Conservation (phyloP, 2,113 vertebrate genomes). For the Mystacornis crossleyi region DNA sequence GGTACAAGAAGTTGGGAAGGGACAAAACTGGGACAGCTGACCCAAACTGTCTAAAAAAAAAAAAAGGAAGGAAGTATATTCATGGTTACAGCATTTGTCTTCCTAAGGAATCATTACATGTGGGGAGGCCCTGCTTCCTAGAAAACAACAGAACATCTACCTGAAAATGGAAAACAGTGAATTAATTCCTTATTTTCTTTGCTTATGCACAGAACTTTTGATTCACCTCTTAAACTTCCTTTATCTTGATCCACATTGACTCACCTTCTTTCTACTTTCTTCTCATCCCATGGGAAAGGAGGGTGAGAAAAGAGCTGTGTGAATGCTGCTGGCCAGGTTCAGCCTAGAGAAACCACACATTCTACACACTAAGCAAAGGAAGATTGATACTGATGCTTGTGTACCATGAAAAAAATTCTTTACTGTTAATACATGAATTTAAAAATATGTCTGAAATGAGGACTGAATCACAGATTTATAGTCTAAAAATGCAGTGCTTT, state of each 20-base stretch:
- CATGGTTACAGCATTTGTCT: not conserved
- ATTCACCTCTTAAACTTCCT: not conserved
- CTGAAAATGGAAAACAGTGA: not conserved
- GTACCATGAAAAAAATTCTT: not conserved
- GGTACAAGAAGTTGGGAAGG: not conserved
- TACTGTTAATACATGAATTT: not conserved
- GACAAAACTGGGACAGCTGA: not conserved
- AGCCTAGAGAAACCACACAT: not conserved
- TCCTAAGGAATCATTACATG: not conserved
- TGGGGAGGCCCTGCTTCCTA: not conserved
- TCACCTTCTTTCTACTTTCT: not conserved
- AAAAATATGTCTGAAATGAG: not conserved
- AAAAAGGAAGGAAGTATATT: not conserved
- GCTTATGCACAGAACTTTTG: not conserved
- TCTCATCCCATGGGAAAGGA: not conserved
- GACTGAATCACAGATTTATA: not conserved
- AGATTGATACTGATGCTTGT: not conserved
- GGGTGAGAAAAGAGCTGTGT: not conserved
- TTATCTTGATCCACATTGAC: not conserved
- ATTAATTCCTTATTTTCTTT: not conserved
- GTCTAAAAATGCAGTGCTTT: not conserved
- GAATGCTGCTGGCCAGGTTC: not conserved
- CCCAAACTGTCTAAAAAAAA: not conserved
- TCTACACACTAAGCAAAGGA: not conserved
- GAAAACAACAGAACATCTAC: not conserved